Evolutionary conservation across 1,140 invertebrate genomes (phyloP).

Genomic region (Sycophila sp.): DNA sequence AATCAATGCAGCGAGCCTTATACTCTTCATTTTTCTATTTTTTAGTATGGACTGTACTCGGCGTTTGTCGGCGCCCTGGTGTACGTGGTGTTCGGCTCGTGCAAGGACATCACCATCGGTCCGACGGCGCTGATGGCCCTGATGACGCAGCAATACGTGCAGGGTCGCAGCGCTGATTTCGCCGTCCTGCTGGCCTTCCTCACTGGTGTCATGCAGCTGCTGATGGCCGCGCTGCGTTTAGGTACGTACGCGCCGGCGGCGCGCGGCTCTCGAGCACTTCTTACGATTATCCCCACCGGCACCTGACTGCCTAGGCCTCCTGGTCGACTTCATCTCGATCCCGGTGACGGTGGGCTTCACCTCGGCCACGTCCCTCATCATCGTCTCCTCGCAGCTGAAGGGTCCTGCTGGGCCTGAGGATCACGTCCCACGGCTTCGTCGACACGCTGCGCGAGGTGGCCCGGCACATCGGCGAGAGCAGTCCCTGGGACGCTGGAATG

Average conservation of each 20-base stretch:
- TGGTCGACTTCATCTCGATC: constrained; percentile 94
- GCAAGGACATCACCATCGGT: constrained; percentile 90
- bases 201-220: constrained; percentile 81
- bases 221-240: constrained; percentile 86
- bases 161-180: constrained; percentile 77
- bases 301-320: constrained; percentile 79
- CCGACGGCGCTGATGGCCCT: constrained; percentile 86
- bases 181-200: constrained; percentile 87
- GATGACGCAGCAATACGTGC: constrained; percentile 81
- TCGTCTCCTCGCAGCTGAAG: constrained; percentile 89
- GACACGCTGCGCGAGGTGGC: constrained; percentile 75
- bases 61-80: constrained; percentile 92
- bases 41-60: constrained; percentile 88
- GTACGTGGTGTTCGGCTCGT: constrained; percentile 90
- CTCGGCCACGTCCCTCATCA: constrained; percentile 92
- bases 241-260: no score
- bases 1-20: not conserved
- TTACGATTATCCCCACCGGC: no score
- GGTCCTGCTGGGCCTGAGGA: constrained; percentile 81
- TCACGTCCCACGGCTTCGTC: constrained; percentile 77
- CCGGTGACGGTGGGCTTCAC: constrained; percentile 95
- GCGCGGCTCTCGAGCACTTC: no score
- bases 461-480: constrained; percentile 71
- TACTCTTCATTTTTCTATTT: not conserved
- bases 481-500: constrained; percentile 74